These are phyloP conservation scores for Lycia hirtaria DNA, from an alignment of 2,888 invertebrate genomes.

Conservation along the genomic window DNA sequence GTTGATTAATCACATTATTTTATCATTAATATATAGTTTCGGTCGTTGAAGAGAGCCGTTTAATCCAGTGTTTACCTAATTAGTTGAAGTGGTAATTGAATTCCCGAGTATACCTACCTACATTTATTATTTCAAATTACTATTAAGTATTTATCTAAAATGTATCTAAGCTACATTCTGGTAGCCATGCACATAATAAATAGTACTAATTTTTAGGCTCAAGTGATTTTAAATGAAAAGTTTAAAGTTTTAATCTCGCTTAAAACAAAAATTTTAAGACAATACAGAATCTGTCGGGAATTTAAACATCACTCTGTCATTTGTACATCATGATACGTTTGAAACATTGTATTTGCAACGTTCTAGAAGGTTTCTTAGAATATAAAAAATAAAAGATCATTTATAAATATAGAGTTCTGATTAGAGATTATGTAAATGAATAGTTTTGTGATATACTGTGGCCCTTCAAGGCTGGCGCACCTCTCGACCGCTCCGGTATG, in stretches of 20 bases:
- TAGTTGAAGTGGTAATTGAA: background rate
- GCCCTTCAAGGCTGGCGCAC: conserved; percentile 9
- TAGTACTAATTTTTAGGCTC: too few relatives aligned
- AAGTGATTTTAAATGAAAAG: too few relatives aligned
- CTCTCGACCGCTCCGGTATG: background rate
- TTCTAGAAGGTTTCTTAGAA: background rate
- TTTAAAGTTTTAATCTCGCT: too few relatives aligned
- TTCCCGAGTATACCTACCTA: background rate
- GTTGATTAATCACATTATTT: conserved; percentile 17
- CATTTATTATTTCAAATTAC: background rate
- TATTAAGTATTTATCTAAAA: background rate
- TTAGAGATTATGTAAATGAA: conserved; percentile 7
- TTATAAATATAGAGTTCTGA: conserved; percentile 3
- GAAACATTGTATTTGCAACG: background rate
- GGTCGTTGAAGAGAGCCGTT: background rate
- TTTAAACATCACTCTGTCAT: background rate
- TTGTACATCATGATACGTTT: background rate
- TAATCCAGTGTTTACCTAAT: background rate
- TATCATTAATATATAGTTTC: conserved; percentile 7
- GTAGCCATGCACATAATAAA: background rate
- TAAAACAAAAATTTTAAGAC: background rate
- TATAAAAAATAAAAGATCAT: background rate
- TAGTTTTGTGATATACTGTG: conserved; percentile 19
- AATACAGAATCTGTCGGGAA: background rate
- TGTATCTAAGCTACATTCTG: background rate